A percentile compares a stretch with the other conserved stretches of the same genome.
These are phyloP conservation scores for Epizoanthus ramosus DNA, from an alignment of 92 coral and sea anemone genomes.

Conservation along the genomic window DNA sequence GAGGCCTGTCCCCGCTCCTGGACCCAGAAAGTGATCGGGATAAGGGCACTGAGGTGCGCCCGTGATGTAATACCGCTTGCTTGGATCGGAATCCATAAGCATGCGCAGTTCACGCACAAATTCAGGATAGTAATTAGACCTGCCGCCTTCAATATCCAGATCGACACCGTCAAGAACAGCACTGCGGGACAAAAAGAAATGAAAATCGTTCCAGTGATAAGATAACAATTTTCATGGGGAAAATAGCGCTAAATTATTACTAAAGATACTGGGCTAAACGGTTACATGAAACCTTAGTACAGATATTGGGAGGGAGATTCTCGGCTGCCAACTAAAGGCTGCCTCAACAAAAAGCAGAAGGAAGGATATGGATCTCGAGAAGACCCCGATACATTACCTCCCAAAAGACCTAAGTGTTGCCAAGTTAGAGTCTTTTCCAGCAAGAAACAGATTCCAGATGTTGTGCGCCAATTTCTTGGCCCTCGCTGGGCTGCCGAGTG, in stretches of 20 bases:
- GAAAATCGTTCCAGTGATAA: neutral
- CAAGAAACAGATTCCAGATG: conserved; percentile 68
- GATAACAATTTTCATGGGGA: neutral
- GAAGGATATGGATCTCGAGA: too few relatives aligned
- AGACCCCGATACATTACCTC: conserved; percentile 46
- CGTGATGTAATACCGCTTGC: conserved; percentile 72
- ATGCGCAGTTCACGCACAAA: conserved; percentile 76
- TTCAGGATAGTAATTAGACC: conserved; percentile 57
- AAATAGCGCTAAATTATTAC: too few relatives aligned
- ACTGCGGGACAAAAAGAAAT: conserved; percentile 15
- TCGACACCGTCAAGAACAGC: conserved; percentile 85
- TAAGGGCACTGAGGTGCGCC: conserved; percentile 86
- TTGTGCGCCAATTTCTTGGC: conserved; percentile 75
- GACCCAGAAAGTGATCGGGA: conserved; percentile 83
- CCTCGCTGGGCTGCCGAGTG: conserved; percentile 58
- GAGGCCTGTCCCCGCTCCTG: conserved; percentile 71
- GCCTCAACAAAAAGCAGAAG: too few relatives aligned
- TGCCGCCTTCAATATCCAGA: conserved; percentile 83
- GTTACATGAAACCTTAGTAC: too few relatives aligned
- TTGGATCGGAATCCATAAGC: conserved; percentile 77
- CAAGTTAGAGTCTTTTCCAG: conserved; percentile 29
- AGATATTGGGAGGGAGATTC: too few relatives aligned
- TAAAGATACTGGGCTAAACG: too few relatives aligned
- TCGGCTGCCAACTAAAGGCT: too few relatives aligned
- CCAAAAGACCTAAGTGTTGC: conserved; percentile 70